Evolutionary conservation across 2,797 vertebrate genomes (phyloP), one percentile per base, ranked within the genome.

Genomic region (Myotis vivesi): DNA sequence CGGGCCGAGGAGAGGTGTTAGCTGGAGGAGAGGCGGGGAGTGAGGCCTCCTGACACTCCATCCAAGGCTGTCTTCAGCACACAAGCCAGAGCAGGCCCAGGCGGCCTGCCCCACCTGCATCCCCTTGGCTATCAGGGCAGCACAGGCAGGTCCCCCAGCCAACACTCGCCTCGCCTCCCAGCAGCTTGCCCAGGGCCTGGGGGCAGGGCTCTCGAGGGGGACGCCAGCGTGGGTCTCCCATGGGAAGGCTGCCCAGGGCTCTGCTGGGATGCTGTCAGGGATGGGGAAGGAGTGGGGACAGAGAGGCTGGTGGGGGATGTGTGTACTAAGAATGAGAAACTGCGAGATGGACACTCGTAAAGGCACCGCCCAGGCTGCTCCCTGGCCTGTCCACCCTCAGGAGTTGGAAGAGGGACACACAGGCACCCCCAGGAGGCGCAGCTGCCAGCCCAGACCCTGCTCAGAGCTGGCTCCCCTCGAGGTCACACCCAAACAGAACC

Each of bases 1-100:
- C 99, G 3, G 99, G 99, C 69, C 99, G 98, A 81, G 99, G 99
- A 96, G 99, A 99, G 28, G 99, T 99, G 98, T 99, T 99, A 28
- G 99, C 99, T 99, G 95, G 12, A 1, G 91, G 73, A 93, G 3
- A 80, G 41, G 66, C 4, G 41, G 49, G 41, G 0, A 0, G n/a
- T 91, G 77, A 88, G 92, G 64, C 46, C 68, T 11, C 19, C 25
- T 10, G 2, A 1, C 9, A 1, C 22, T 25, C 38, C n/a, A 0
- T 1, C 8, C 6, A 1, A 6, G 55, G 30, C 55, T 46, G 64
- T 55, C 33, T 33, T 20, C 15, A 8, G 44, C 25, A 69, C 3
- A 1, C 66, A 69, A 3, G 20, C 17, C 66, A 68, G 64, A 23
- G 66, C 33, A 22, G 2, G 2, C 46, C 46, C 72, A 3, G 73